Evolutionary conservation across 2,888 invertebrate species (phyloP), one percentile per base, ranked within the genome.

Genomic region (Caradrina kadenii): DNA sequence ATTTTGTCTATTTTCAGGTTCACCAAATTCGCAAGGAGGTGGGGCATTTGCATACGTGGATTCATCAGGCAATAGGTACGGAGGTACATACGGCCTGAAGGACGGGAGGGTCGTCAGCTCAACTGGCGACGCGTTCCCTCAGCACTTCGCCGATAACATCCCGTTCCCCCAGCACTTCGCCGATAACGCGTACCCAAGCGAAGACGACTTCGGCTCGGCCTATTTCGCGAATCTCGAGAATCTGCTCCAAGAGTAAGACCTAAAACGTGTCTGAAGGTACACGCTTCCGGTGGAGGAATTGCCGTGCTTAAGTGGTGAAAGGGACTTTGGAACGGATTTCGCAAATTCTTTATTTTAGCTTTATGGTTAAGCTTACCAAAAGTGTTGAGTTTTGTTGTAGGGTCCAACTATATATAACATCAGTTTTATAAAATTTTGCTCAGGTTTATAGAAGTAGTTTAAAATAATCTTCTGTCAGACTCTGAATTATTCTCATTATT

Each of bases 31-130:
- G 21, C 22, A 84, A 39, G 93, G 93, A 56, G 92, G 90, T 64
- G 93, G 93, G 10, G 91, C 89, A 10, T 95, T 85, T 85, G 84
- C 93, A 1, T 94, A 91, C 80, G 90, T 91, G 82, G 95, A 95
- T 82, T 89, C 94, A 2, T 48, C 88, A 6, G 96, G 96, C 76
- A 90, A 92, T 84, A 94, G 94, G 93, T 94, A 94, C 88, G 93
- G 92, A 78, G 95, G 94, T 26, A 93, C 93, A 69, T 95, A 92
- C 86, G 90, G 88, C 54, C 79, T 93, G 26, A 87, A 86, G 69
- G 89, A 92, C 86, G 92, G 91, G 45, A 77, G 87, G 62, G 80
- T 89, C 26, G 84, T 86, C 68, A 82, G 85, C 71, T 71, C 78
- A 8, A 67, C 76, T 58, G 73, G 86, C 70, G 65, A 84, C 73